Conservation (phyloP, 2,888 invertebrate species). For the Autographa pulchrina region DNA sequence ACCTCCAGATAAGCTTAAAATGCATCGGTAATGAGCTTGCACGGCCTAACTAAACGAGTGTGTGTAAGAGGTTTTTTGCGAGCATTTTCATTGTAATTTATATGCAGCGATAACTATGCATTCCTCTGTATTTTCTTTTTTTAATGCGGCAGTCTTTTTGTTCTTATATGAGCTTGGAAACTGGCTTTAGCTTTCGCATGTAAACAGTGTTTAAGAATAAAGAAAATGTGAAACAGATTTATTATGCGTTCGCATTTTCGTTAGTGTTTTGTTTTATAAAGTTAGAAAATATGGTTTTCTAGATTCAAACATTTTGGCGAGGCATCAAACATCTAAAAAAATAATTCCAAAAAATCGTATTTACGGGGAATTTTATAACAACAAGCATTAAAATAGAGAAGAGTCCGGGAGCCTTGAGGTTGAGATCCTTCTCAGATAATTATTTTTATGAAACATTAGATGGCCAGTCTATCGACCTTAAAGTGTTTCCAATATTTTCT, state of each 20-base stretch:
- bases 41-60: slow-evolving; percentile 58
- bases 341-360: no score
- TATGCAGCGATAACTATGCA: slow-evolving; percentile 45
- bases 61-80: slow-evolving; percentile 53
- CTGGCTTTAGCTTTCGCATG: neutral
- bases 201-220: neutral
- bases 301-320: no score
- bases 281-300: neutral
- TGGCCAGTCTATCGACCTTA: no score
- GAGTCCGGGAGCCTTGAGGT: no score
- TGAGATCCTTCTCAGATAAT: no score
- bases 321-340: no score
- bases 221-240: slow-evolving; percentile 1
- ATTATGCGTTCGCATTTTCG: neutral
- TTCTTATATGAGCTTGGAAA: neutral
- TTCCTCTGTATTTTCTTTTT: slow-evolving; percentile 31
- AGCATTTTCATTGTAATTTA: slow-evolving; percentile 58
- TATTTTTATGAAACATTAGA: no score
- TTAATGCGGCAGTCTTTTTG: slow-evolving; percentile 26
- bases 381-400: no score
- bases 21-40: slow-evolving; percentile 74
- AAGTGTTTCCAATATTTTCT: no score
- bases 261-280: neutral
- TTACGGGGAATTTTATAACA: no score
- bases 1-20: slow-evolving; percentile 64